These are phyloP conservation scores for Cantharis lateralis DNA, from an alignment of 2,888 invertebrate genomes.

Conservation along the genomic window DNA sequence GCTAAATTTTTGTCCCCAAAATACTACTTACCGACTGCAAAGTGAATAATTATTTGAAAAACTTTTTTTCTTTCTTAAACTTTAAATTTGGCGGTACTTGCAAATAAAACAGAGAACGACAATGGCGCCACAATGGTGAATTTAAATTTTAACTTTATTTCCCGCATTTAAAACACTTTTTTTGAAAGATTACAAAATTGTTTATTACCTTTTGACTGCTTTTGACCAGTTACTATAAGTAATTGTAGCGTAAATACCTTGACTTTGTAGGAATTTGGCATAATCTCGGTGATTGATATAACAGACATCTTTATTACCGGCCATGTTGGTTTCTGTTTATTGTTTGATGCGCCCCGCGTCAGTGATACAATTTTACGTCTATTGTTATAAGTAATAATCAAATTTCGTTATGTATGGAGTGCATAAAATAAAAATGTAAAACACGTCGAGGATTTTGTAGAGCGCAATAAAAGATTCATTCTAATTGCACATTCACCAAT, in stretches of 20 bases:
- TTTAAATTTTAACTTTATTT: not conserved
- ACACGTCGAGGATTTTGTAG: conserved; percentile 20
- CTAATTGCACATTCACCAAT: conserved; percentile 8
- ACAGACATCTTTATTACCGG: conserved; percentile 36
- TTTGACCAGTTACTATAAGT: not conserved
- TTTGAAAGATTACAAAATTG: too few relatives aligned
- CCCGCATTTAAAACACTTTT: not conserved
- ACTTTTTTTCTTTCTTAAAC: not conserved
- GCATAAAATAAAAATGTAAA: not conserved
- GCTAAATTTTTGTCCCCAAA: too few relatives aligned
- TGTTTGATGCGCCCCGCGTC: conserved; percentile 57
- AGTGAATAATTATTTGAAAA: not conserved
- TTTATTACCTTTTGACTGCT: not conserved
- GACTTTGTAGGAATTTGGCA: not conserved
- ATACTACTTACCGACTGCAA: too few relatives aligned
- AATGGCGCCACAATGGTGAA: not conserved
- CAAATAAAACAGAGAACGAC: not conserved
- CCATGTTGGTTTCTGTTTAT: conserved; percentile 57
- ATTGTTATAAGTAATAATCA: conserved; percentile 32
- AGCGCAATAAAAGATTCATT: conserved; percentile 9
- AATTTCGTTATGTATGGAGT: conserved; percentile 7
- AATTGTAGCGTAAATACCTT: not conserved
- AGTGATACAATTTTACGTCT: conserved; percentile 41
- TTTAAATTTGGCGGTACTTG: not conserved
- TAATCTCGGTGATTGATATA: not conserved